These are phyloP conservation scores for Casuarius casuarius DNA, from an alignment of 2,113 vertebrate genomes.

Conservation along the genomic window DNA sequence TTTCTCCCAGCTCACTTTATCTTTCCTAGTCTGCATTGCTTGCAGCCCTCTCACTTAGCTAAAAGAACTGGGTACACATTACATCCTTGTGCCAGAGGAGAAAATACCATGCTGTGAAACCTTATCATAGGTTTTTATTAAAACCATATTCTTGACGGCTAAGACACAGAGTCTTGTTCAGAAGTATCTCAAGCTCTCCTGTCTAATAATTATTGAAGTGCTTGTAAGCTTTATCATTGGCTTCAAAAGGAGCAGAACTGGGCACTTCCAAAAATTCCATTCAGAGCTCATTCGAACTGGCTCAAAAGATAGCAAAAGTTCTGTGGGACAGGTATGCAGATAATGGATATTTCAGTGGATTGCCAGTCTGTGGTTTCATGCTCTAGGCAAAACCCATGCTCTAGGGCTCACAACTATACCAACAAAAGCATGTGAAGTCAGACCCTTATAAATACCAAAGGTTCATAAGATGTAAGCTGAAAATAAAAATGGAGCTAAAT, in stretches of 20 bases:
- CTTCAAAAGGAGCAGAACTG: slow-evolving; percentile 1
- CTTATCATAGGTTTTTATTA: not conserved
- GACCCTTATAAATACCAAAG: not conserved
- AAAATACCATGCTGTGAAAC: not conserved
- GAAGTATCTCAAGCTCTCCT: not conserved
- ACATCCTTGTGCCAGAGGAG: not conserved
- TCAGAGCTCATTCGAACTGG: not conserved
- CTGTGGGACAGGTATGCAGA: not conserved
- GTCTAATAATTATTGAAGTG: not conserved
- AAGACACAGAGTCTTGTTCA: not conserved
- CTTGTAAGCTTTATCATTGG: not conserved
- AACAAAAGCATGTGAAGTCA: not conserved
- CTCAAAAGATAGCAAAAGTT: not conserved
- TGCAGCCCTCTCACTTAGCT: not conserved
- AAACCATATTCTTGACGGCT: not conserved
- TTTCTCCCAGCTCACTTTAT: slow-evolving; percentile 1
- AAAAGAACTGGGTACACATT: not conserved
- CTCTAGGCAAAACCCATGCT: not conserved
- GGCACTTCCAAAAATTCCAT: not conserved
- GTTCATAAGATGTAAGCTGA: not conserved
- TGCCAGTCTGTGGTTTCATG: not conserved
- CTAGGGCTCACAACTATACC: not conserved
- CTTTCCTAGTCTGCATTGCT: not conserved
- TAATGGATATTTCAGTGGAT: not conserved
- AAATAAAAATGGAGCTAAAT: not conserved